Conservation (phyloP, 2,888 invertebrate species). For the Mesoligia furuncula region DNA sequence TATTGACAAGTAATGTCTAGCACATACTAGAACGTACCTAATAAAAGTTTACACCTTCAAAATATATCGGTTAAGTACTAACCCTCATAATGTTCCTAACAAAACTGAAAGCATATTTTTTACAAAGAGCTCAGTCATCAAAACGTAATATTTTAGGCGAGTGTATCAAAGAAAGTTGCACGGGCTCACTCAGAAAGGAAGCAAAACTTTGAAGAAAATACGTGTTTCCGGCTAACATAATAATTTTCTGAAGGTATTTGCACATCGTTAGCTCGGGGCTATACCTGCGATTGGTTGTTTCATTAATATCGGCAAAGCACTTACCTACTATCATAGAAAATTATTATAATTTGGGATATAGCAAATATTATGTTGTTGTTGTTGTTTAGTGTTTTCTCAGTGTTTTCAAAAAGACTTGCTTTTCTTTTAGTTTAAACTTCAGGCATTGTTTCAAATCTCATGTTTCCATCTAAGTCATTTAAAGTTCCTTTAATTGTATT, state of each 20-base stretch:
- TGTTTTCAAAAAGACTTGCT: neutral
- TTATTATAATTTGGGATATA: neutral
- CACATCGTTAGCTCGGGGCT: constrained; percentile 18
- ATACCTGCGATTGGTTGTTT: constrained; percentile 5
- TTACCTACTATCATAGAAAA: neutral
- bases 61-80: constrained; percentile 15
- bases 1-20: neutral
- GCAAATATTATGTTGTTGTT: neutral
- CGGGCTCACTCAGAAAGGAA: neutral
- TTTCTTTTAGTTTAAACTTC: neutral
- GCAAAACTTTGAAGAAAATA: constrained; percentile 11
- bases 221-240: constrained; percentile 21
- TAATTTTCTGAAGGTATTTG: constrained; percentile 28
- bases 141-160: constrained; percentile 47
- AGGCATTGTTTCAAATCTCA: neutral
- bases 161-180: constrained; percentile 38
- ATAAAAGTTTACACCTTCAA: neutral
- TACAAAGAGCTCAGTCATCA: constrained; percentile 40
- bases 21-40: neutral
- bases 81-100: constrained; percentile 23
- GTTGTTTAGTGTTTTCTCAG: neutral
- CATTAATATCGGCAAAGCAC: constrained; percentile 8
- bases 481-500: neutral
- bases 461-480: neutral
- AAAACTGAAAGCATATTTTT: constrained; percentile 41